A percentile compares a stretch with the other conserved stretches of the same genome.
Evolutionary conservation across 2,888 invertebrate species (phyloP).

Genomic region (Rotaria macrura): DNA sequence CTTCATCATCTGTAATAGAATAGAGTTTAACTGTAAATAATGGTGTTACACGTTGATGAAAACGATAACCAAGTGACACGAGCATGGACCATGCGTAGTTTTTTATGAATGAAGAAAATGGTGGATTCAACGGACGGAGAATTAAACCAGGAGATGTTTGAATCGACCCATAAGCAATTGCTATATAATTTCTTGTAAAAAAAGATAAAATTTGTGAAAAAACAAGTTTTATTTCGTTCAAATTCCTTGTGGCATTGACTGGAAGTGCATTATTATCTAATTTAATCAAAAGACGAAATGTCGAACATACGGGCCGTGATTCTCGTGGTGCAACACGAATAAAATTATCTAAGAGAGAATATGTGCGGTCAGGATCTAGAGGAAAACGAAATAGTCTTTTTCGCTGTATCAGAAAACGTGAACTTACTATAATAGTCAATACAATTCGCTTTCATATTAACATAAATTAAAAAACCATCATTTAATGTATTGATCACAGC

Average conservation of each 20-base stretch:
- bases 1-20: not conserved
- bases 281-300: not conserved
- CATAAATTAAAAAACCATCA: not conserved
- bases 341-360: not conserved
- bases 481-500: not conserved
- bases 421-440: not conserved
- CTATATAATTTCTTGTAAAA: not conserved
- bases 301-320: not conserved
- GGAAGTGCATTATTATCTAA: not conserved
- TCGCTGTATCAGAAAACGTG: not conserved
- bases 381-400: no score
- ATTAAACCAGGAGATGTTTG: not conserved
- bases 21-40: not conserved
- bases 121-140: not conserved
- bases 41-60: not conserved
- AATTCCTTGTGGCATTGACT: not conserved
- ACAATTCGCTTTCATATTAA: slow-evolving; percentile 18
- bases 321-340: not conserved
- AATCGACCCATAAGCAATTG: not conserved
- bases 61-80: not conserved
- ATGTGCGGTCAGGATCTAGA: not conserved
- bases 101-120: slow-evolving; percentile 6
- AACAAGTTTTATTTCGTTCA: not conserved
- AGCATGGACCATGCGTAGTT: not conserved
- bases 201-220: not conserved